Evolutionary conservation across 2,888 invertebrate genomes (phyloP).

Genomic region (Spilarctia lutea): DNA sequence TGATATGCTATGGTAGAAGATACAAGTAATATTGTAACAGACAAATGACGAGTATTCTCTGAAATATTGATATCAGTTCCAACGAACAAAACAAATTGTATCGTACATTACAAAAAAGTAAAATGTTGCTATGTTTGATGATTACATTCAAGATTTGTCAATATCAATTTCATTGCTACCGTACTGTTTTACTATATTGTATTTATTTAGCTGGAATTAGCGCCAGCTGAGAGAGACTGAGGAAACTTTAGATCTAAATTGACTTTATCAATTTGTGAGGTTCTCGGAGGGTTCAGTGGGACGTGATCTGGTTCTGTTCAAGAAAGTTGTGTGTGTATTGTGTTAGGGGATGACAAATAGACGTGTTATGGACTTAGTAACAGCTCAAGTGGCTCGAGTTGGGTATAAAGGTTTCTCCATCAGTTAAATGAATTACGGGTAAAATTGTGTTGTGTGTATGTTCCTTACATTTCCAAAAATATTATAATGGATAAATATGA

Average conservation of each 20-base stretch:
- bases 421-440: background rate
- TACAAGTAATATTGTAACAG: too few relatives aligned
- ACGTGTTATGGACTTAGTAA: conserved; percentile 16
- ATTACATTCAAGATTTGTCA: background rate
- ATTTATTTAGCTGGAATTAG: conserved; percentile 7
- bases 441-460: too few relatives aligned
- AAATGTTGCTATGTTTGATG: background rate
- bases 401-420: background rate
- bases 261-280: conserved; percentile 28
- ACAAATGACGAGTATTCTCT: background rate
- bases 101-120: background rate
- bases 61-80: background rate
- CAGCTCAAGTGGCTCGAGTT: background rate
- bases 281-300: conserved; percentile 6
- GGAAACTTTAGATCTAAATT: conserved; percentile 20
- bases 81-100: background rate
- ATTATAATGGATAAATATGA: too few relatives aligned
- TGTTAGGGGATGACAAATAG: conserved; percentile 25
- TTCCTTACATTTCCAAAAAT: too few relatives aligned
- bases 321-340: conserved; percentile 14
- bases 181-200: background rate
- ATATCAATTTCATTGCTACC: background rate
- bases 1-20: background rate
- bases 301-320: conserved; percentile 23
- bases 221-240: background rate